phyloP scores from a whole-genome alignment of 2,113 vertebrate genomes.

The Heterotilapia buettikoferi region DNA sequence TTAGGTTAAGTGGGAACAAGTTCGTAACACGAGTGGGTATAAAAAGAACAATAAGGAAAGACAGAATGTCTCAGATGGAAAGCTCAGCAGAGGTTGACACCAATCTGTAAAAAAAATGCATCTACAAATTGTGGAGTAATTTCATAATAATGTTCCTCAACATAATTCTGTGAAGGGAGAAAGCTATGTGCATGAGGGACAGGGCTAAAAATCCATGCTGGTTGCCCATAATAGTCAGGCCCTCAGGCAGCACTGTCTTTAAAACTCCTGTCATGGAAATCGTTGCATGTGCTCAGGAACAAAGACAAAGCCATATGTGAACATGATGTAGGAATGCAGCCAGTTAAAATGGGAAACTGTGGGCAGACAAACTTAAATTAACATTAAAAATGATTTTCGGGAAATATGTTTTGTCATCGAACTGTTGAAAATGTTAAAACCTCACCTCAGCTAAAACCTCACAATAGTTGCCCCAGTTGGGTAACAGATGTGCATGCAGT shows the following conservation, averaged over 20 bases:
- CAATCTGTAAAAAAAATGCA: background rate
- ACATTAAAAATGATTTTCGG: background rate
- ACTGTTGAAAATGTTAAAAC: background rate
- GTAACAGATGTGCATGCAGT: background rate
- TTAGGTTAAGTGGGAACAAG: background rate
- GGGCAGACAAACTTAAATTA: background rate
- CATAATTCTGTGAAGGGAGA: background rate
- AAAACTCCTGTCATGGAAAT: background rate
- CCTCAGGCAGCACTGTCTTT: background rate
- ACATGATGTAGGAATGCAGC: background rate
- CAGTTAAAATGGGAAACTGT: background rate
- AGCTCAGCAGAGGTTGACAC: background rate
- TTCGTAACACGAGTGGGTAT: background rate
- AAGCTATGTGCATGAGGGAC: background rate
- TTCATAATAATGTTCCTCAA: background rate
- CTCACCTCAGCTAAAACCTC: background rate
- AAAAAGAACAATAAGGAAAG: background rate
- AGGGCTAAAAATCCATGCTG: background rate
- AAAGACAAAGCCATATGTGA: background rate
- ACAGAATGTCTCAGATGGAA: rapidly evolving
- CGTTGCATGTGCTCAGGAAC: background rate
- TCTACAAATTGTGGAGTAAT: background rate
- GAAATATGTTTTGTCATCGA: rapidly evolving
- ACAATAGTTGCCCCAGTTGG: background rate
- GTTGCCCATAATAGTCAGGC: background rate